Evolutionary conservation across 2,113 vertebrate genomes (phyloP).

Genomic region (Rousettus leschenaultii): DNA sequence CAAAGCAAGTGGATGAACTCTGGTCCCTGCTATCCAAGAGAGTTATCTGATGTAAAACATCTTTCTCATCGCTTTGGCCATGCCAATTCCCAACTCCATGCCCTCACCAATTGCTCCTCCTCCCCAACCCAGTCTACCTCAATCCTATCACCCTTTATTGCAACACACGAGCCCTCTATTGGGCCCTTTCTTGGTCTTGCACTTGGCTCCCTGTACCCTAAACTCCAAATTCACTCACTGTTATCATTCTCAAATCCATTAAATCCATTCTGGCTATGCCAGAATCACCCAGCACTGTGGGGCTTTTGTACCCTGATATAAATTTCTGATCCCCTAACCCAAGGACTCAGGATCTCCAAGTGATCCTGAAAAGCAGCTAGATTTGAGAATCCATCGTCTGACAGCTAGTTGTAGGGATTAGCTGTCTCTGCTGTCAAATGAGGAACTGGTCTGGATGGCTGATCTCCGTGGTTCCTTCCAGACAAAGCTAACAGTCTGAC

Average conservation of each 20-base stretch:
- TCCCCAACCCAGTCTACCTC: neutral
- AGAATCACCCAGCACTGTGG: neutral
- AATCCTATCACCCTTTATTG: neutral
- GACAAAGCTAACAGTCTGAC: neutral
- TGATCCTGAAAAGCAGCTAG: neutral
- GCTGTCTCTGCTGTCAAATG: neutral
- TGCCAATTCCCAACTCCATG: neutral
- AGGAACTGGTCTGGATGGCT: neutral
- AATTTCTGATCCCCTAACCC: neutral
- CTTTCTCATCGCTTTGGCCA: neutral
- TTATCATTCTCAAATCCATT: neutral
- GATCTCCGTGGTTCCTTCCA: neutral
- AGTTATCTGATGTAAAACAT: neutral
- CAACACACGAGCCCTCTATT: neutral
- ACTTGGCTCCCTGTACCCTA: neutral
- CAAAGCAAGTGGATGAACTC: neutral
- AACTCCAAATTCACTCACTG: neutral
- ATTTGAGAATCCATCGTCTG: neutral
- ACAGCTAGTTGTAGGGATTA: neutral
- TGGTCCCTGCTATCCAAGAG: neutral
- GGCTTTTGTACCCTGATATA: neutral
- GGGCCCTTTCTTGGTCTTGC: neutral
- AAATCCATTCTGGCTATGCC: neutral
- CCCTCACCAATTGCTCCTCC: neutral
- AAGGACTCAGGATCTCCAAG: neutral